phyloP scores from a whole-genome alignment of 1,140 invertebrate genomes.

The Gryon sp. region DNA sequence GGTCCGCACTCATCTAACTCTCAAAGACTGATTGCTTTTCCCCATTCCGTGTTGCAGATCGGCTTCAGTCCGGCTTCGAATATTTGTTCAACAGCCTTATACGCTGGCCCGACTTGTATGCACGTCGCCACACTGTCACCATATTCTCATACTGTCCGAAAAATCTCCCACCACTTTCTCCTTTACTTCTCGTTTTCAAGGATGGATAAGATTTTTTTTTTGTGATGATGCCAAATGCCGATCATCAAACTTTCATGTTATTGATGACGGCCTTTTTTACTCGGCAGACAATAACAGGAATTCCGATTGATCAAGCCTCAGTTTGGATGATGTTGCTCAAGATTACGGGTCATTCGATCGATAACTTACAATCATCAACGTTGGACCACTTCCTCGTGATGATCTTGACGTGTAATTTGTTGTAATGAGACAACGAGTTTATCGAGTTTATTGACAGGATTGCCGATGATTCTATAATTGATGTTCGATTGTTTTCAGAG shows the following conservation, averaged over 20 bases:
- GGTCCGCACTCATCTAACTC: slow-evolving; percentile 78
- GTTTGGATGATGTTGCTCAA: slow-evolving; percentile 2
- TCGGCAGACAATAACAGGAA: not conserved
- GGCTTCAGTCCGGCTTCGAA: slow-evolving; percentile 40
- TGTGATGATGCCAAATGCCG: not conserved
- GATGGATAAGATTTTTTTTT: too few relatives aligned
- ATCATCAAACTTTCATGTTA: slow-evolving; percentile 12
- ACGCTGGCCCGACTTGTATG: slow-evolving; percentile 5
- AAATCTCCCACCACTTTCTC: too few relatives aligned
- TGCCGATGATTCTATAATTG: too few relatives aligned
- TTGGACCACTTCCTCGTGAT: too few relatives aligned
- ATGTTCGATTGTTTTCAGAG: too few relatives aligned
- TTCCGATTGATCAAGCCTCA: slow-evolving; percentile 18
- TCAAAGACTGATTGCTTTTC: slow-evolving; percentile 79
- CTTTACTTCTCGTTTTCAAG: too few relatives aligned
- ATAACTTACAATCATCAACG: not conserved
- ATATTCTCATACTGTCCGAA: too few relatives aligned
- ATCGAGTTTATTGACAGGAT: too few relatives aligned
- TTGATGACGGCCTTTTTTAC: slow-evolving; percentile 24
- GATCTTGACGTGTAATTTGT: too few relatives aligned
- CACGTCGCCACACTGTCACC: not conserved
- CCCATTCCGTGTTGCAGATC: slow-evolving; percentile 47
- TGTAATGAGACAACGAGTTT: too few relatives aligned
- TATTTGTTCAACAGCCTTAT: slow-evolving; percentile 46
- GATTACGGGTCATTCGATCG: slow-evolving; percentile 1